Evolutionary conservation across 2,797 vertebrate genomes (phyloP).

Genomic region (Spea hammondii): DNA sequence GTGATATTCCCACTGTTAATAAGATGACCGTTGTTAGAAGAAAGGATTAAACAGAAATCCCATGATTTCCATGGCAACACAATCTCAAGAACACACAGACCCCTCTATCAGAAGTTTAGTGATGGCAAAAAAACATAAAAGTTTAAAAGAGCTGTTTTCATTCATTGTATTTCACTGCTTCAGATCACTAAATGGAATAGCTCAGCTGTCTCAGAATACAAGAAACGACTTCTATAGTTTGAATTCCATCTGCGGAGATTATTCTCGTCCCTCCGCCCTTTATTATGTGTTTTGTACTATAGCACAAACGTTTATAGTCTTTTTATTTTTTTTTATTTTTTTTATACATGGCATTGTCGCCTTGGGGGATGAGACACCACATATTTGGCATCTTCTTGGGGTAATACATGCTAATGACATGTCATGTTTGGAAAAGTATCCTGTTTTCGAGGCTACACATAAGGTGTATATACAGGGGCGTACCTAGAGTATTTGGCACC

Average conservation of each 20-base stretch:
- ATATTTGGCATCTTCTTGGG: no score
- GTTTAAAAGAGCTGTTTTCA: conserved; percentile 17
- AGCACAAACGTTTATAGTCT: no score
- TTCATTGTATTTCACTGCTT: conserved; percentile 18
- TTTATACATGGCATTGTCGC: no score
- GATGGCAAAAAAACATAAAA: conserved; percentile 6
- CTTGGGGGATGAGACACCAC: no score
- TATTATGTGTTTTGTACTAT: no score
- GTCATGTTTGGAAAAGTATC: no score
- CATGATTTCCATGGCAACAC: conserved; percentile 37
- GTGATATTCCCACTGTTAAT: conserved; percentile 32
- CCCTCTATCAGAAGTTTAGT: conserved; percentile 19
- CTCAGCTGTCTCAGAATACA: conserved; percentile 1
- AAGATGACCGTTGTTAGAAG: conserved; percentile 40
- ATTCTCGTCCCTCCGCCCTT: no score
- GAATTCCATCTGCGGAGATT: neutral
- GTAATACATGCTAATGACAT: no score
- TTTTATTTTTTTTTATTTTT: no score
- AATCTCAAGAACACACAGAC: conserved; percentile 39
- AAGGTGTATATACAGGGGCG: no score
- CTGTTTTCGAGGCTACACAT: no score
- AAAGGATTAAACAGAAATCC: conserved; percentile 47
- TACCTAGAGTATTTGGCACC: no score
- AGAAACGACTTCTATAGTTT: neutral
- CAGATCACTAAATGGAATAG: conserved; percentile 7